Evolutionary conservation across 2,888 invertebrate genomes (phyloP).

Genomic region (Metacarcinus magister): DNA sequence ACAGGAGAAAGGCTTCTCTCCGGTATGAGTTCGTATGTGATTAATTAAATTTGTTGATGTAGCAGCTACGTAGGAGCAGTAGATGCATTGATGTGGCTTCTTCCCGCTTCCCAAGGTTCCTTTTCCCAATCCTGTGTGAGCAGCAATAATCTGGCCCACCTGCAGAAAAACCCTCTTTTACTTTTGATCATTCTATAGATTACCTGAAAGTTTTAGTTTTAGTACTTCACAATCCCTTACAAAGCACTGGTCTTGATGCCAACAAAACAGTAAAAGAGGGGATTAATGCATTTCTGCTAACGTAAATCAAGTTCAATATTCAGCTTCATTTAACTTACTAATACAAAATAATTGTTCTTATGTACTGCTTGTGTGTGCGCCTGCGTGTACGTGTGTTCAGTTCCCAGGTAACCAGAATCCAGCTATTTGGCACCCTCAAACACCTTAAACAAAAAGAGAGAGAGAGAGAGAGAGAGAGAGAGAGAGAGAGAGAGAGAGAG

Average conservation of each 20-base stretch:
- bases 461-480: too few relatives aligned
- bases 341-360: neutral
- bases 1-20: conserved; percentile 75
- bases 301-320: neutral
- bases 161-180: conserved; percentile 74
- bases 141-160: conserved; percentile 70
- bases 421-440: neutral
- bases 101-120: conserved; percentile 29
- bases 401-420: neutral
- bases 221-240: conserved; percentile 13
- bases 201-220: neutral
- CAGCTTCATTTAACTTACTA: neutral
- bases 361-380: neutral
- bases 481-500: too few relatives aligned
- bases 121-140: conserved; percentile 28
- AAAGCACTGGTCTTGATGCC: neutral
- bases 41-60: conserved; percentile 73
- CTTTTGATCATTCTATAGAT: conserved; percentile 35
- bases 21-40: conserved; percentile 77
- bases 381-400: neutral
- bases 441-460: neutral
- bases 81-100: conserved; percentile 67
- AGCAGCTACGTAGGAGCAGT: conserved; percentile 76
- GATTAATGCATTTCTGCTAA: neutral
- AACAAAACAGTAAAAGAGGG: neutral